Conservation (phyloP, 2,797 vertebrate genomes). For the Botia almorhae region DNA sequence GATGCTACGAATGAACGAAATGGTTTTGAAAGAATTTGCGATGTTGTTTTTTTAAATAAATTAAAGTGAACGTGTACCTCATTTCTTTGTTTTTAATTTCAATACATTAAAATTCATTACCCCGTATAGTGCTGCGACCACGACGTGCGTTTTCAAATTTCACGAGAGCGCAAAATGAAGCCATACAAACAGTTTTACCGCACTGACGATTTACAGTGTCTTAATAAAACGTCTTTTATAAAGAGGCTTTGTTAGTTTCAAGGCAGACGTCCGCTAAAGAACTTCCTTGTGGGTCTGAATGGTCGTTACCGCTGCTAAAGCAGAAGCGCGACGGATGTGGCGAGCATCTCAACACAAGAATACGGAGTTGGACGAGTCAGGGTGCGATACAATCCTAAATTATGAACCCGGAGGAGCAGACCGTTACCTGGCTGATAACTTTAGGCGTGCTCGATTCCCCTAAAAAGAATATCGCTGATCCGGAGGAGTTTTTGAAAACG, state of each 20-base stretch:
- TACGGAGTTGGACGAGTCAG: slow-evolving; percentile 63
- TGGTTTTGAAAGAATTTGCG: too few relatives aligned
- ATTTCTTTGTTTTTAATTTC: too few relatives aligned
- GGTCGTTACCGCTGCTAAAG: slow-evolving; percentile 68
- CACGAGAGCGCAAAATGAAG: too few relatives aligned
- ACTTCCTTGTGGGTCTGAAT: slow-evolving; percentile 29
- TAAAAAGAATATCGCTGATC: slow-evolving; percentile 93
- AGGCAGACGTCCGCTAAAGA: slow-evolving; percentile 25
- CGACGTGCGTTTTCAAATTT: too few relatives aligned
- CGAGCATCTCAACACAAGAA: slow-evolving; percentile 73
- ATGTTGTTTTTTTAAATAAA: too few relatives aligned
- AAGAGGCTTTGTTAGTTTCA: background rate
- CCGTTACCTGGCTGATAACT: slow-evolving; percentile 97
- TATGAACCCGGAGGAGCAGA: slow-evolving; percentile 96
- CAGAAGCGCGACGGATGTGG: slow-evolving; percentile 85
- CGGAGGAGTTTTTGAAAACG: slow-evolving; percentile 89
- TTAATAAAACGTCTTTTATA: background rate
- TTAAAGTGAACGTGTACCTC: too few relatives aligned
- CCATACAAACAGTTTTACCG: background rate
- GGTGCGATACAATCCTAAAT: slow-evolving; percentile 62
- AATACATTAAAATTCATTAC: too few relatives aligned
- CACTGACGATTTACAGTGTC: background rate
- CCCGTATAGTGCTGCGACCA: too few relatives aligned
- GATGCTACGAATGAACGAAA: too few relatives aligned
- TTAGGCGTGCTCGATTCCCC: slow-evolving; percentile 94